Evolutionary conservation across 2,797 vertebrate genomes (phyloP).

Genomic region (Stomatorhinus walkeri): DNA sequence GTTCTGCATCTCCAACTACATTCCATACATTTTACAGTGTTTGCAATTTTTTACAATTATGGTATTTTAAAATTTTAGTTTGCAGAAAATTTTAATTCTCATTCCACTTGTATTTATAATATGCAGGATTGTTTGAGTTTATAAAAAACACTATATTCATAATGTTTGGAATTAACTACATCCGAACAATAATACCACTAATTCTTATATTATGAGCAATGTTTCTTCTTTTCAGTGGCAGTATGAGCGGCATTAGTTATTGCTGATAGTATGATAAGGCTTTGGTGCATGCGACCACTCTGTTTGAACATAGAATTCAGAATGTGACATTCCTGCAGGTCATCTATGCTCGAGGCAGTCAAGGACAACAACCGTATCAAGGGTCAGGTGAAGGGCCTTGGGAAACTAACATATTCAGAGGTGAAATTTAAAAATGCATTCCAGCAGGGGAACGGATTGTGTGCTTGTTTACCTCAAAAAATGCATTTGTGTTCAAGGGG

Average conservation of each 20-base stretch:
- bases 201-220: neutral
- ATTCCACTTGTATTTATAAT: neutral
- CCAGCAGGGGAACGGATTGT: neutral
- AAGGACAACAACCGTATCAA: neutral
- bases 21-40: neutral
- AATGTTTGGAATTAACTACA: neutral
- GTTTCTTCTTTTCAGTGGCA: neutral
- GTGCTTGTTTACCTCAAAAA: constrained; percentile 7
- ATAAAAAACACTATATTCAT: neutral
- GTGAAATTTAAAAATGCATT: constrained; percentile 27
- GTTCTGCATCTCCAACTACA: neutral
- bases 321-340: neutral
- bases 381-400: neutral
- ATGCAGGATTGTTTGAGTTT: neutral
- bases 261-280: neutral
- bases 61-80: neutral
- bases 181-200: neutral
- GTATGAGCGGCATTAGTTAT: neutral
- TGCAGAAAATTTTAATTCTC: neutral
- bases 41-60: neutral
- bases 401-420: constrained; percentile 12
- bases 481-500: neutral
- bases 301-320: neutral
- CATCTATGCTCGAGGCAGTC: neutral
- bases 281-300: neutral